Percentiles rank a stretch among this genome's conserved stretches.
Evolutionary conservation across 2,113 vertebrate species (phyloP).

Genomic region (Siniperca knerii): DNA sequence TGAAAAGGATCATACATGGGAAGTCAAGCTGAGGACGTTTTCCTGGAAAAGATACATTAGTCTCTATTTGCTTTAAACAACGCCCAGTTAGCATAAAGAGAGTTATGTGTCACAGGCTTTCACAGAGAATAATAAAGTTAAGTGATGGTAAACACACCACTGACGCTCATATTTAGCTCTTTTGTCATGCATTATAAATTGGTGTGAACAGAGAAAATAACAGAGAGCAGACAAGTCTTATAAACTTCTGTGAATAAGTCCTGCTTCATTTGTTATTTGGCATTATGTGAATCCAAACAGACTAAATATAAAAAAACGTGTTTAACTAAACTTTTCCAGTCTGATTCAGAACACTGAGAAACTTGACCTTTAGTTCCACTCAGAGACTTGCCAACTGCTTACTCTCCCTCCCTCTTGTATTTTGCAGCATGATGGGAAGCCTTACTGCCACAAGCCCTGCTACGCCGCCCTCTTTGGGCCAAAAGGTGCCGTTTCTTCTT

Average conservation of each 20-base stretch:
- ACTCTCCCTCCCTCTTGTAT: neutral
- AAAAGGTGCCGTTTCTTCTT: conserved; percentile 80
- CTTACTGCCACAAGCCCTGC: conserved; percentile 90
- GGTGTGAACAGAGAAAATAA: neutral
- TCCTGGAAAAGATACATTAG: neutral
- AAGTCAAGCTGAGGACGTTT: neutral
- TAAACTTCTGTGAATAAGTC: neutral
- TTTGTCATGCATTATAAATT: neutral
- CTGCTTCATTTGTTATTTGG: neutral
- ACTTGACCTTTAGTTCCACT: neutral
- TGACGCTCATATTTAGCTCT: neutral
- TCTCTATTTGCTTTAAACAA: neutral
- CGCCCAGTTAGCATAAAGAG: neutral
- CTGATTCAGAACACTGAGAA: neutral
- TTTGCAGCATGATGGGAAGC: conserved; percentile 87
- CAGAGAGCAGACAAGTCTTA: neutral
- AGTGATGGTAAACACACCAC: neutral
- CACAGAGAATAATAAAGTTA: neutral
- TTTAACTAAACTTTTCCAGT: neutral
- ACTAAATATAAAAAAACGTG: conserved; percentile 16
- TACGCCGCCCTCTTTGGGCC: conserved; percentile 89
- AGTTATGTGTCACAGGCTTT: too few relatives aligned
- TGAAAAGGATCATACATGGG: neutral
- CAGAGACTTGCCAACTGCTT: neutral
- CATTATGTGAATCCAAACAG: conserved; percentile 26